Percentiles rank a stretch among this genome's conserved stretches.
Evolutionary conservation across 64 coral and sea anemone genomes (phyloP).

Genomic region (Exaiptasia diaphana): DNA sequence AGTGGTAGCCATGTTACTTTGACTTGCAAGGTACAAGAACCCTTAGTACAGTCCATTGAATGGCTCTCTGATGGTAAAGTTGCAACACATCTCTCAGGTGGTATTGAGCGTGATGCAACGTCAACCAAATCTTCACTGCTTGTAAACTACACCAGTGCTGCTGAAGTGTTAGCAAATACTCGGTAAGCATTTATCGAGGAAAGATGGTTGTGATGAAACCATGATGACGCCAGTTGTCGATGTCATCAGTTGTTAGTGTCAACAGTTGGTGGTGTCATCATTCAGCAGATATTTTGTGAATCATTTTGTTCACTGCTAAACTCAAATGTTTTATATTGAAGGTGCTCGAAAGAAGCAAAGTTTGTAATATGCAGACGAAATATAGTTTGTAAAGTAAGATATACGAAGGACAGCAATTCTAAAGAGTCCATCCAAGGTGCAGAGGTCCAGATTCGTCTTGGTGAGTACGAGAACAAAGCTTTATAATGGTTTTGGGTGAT

Average conservation of each 20-base stretch:
- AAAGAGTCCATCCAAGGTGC: background rate
- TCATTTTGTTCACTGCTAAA: no score
- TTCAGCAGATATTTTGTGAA: no score
- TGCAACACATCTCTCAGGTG: background rate
- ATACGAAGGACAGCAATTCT: background rate
- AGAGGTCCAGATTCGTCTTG: background rate
- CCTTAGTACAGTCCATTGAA: background rate
- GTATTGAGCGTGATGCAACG: background rate
- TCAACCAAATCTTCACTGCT: background rate
- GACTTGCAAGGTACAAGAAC: slow-evolving; percentile 9
- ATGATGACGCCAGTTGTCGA: no score
- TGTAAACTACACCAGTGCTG: slow-evolving; percentile 8
- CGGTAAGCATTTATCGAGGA: no score
- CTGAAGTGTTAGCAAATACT: background rate
- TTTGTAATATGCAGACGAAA: background rate
- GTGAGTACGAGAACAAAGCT: no score
- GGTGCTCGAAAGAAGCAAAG: no score
- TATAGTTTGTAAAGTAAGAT: background rate
- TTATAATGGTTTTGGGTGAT: no score
- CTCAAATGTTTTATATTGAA: no score
- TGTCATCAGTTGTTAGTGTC: no score
- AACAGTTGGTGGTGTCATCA: no score
- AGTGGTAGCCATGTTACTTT: background rate
- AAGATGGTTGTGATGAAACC: no score
- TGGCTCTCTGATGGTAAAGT: background rate